Evolutionary conservation across 2,888 invertebrate genomes (phyloP).

Genomic region (Ormyrus pomaceus): DNA sequence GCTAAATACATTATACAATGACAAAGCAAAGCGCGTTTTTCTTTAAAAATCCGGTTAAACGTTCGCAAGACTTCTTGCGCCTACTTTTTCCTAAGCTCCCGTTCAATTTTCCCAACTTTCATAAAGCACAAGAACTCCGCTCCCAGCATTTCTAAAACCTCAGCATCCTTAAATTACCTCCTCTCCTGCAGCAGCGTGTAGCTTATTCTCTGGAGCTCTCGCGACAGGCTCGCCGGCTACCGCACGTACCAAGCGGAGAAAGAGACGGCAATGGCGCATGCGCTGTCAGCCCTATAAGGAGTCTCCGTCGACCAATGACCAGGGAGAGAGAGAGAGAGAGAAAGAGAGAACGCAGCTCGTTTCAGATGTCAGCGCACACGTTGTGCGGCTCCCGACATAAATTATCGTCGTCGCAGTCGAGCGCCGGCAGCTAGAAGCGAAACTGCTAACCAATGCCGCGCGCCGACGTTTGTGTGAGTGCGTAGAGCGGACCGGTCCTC

Average conservation of each 20-base stretch:
- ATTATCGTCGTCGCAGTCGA: slow-evolving; percentile 63
- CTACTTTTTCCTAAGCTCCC: no score
- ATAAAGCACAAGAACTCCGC: no score
- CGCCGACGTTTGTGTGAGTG: not conserved
- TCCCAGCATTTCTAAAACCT: no score
- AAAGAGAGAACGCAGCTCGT: slow-evolving; percentile 56
- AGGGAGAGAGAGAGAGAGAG: slow-evolving; percentile 26
- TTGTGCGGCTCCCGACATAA: slow-evolving; percentile 71
- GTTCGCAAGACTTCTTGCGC: no score
- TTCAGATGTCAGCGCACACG: slow-evolving; percentile 73
- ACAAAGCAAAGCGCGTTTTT: no score
- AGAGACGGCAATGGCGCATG: slow-evolving; percentile 66
- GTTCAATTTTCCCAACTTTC: no score
- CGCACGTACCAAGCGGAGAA: slow-evolving; percentile 34
- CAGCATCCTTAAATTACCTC: no score
- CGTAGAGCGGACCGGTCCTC: not conserved
- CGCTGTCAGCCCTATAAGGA: slow-evolving; percentile 72
- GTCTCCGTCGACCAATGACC: slow-evolving; percentile 68
- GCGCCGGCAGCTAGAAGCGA: slow-evolving; percentile 1
- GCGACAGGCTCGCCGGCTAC: slow-evolving; percentile 17
- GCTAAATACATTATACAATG: no score
- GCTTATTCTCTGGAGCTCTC: no score
- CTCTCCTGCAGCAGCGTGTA: no score
- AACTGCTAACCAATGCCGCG: not conserved
- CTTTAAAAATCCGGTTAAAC: no score